A percentile compares a stretch with the other conserved stretches of the same genome.
phyloP scores from a whole-genome alignment of 2,113 vertebrate species.

The Electrona antarctica region DNA sequence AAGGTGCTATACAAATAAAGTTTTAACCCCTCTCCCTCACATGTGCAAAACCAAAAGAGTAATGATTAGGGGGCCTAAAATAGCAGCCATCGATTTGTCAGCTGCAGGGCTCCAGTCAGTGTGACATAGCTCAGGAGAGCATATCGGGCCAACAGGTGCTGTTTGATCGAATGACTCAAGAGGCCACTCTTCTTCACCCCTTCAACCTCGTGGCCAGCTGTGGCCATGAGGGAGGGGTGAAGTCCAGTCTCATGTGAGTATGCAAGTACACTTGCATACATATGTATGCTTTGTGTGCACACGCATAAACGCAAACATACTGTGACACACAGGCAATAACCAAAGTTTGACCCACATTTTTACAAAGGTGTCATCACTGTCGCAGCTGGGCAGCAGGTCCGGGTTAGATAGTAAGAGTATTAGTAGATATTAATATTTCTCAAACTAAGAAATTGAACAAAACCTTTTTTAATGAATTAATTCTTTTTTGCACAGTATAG shows the following conservation, averaged over 20 bases:
- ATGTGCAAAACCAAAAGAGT: constrained; percentile 23
- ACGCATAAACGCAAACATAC: background rate
- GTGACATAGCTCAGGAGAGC: constrained; percentile 30
- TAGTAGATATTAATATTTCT: background rate
- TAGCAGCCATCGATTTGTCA: constrained; percentile 50
- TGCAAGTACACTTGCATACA: too few relatives aligned
- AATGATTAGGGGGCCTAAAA: constrained; percentile 70
- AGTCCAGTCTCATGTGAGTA: constrained; percentile 33
- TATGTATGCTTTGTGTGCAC: background rate
- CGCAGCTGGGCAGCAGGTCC: background rate
- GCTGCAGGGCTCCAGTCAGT: constrained; percentile 47
- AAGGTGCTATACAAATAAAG: too few relatives aligned
- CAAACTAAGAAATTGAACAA: too few relatives aligned
- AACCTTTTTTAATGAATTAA: too few relatives aligned
- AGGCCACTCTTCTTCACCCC: too few relatives aligned
- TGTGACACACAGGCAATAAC: background rate
- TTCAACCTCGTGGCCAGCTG: too few relatives aligned
- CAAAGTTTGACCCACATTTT: constrained; percentile 7
- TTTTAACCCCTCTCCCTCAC: constrained; percentile 33
- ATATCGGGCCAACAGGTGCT: constrained; percentile 26
- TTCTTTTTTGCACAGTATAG: too few relatives aligned
- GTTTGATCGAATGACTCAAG: background rate
- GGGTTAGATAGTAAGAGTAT: background rate
- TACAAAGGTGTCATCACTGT: background rate
- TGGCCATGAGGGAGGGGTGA: constrained; percentile 14